Evolutionary conservation across 1,140 invertebrate species (phyloP).

Genomic region (Calliphora vicina): DNA sequence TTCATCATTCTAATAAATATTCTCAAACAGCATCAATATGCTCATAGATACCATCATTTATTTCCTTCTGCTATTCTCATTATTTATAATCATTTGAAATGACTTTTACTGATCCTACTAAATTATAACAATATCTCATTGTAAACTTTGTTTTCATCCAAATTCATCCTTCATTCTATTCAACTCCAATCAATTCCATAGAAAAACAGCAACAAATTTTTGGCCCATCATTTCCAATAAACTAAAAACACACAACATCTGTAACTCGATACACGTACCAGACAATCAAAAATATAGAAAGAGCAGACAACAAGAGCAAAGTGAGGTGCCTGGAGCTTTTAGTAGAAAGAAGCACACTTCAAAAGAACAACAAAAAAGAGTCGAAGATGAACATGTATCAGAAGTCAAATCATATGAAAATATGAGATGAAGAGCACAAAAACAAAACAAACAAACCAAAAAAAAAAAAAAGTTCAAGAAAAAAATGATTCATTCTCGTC

Average conservation of each 20-base stretch:
- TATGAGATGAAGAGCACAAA: not conserved
- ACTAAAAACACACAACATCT: conserved; percentile 15
- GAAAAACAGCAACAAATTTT: not conserved
- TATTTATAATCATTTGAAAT: not conserved
- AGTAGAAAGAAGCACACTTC: not conserved
- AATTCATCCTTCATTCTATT: not conserved
- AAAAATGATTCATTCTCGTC: conserved; percentile 23
- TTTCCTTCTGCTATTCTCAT: not conserved
- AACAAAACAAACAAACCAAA: not conserved
- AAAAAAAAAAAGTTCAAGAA: not conserved
- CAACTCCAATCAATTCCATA: conserved; percentile 12
- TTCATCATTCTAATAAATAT: too few relatives aligned
- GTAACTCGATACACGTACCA: conserved; percentile 31
- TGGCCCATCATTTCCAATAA: conserved; percentile 24
- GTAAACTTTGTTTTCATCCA: not conserved
- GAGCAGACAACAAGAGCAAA: not conserved
- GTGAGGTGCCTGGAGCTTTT: too few relatives aligned
- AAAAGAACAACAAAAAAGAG: not conserved
- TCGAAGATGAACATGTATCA: not conserved
- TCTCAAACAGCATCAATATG: too few relatives aligned
- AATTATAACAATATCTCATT: not conserved
- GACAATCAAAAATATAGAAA: not conserved
- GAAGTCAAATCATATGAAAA: conserved; percentile 23
- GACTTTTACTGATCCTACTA: not conserved
- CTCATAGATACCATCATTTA: not conserved